A percentile compares a stretch with the other conserved stretches of the same genome.
Evolutionary conservation across 2,113 vertebrate genomes (phyloP).

Genomic region (Lophura nycthemera): DNA sequence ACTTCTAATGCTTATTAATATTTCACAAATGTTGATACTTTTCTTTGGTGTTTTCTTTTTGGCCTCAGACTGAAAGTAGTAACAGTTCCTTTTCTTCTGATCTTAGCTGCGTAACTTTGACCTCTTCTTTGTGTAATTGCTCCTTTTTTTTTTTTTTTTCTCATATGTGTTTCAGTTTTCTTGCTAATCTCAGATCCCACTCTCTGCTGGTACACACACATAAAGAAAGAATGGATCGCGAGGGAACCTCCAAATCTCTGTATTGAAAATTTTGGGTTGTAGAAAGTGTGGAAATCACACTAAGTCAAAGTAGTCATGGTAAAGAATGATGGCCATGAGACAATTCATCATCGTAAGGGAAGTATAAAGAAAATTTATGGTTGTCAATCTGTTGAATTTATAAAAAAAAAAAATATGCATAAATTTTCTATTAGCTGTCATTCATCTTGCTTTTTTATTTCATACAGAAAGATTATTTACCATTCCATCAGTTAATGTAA

Average conservation of each 20-base stretch:
- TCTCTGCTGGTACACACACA: not conserved
- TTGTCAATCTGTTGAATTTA: not conserved
- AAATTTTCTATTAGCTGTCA: fast-evolving
- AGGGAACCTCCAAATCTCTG: not conserved
- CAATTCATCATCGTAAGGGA: not conserved
- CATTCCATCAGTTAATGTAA: not conserved
- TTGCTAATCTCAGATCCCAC: not conserved
- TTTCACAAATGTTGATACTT: not conserved
- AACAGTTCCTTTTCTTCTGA: not conserved
- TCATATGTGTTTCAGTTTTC: not conserved
- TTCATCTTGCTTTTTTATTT: not conserved
- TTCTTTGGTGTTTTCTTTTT: not conserved
- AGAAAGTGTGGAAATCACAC: not conserved
- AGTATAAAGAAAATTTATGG: not conserved
- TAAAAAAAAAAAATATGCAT: not conserved
- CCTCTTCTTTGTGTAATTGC: not conserved
- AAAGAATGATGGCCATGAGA: not conserved
- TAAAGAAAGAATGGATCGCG: not conserved
- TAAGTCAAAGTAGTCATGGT: not conserved
- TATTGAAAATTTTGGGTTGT: not conserved
- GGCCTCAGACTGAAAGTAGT: fast-evolving
- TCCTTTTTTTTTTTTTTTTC: not conserved
- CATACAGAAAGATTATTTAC: not conserved
- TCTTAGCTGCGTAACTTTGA: not conserved
- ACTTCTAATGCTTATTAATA: not conserved